Evolutionary conservation across 2,113 vertebrate genomes (phyloP).

Genomic region (Acanthisitta chloris): DNA sequence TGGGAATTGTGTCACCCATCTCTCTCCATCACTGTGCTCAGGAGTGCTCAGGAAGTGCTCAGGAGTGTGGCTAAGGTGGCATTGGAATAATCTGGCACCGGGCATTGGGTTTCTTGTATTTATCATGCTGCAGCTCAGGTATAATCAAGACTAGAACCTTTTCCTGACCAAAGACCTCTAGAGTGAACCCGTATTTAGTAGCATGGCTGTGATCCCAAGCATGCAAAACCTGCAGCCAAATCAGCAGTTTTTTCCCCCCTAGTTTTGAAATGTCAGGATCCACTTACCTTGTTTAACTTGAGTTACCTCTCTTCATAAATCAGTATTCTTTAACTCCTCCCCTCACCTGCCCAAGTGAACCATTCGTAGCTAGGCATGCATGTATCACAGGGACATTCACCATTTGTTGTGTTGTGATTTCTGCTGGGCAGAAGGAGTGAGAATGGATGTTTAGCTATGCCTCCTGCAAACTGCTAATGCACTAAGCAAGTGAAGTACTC

Average conservation of each 20-base stretch:
- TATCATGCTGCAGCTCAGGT: neutral
- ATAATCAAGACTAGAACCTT: neutral
- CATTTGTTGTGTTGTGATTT: neutral
- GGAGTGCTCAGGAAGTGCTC: neutral
- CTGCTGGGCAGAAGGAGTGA: neutral
- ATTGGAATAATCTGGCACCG: neutral
- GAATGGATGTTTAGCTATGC: neutral
- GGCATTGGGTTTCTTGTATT: neutral
- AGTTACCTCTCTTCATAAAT: neutral
- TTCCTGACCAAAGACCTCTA: neutral
- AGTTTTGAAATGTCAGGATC: neutral
- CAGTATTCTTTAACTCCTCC: neutral
- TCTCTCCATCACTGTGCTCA: neutral
- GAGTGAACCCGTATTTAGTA: neutral
- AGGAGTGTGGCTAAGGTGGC: neutral
- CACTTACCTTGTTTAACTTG: neutral
- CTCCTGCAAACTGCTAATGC: accelerated
- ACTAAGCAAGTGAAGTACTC: neutral
- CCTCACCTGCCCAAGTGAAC: neutral
- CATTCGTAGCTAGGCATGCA: accelerated
- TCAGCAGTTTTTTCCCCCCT: accelerated
- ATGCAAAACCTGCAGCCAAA: neutral
- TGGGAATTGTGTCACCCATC: neutral
- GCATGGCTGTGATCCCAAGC: neutral
- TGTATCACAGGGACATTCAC: neutral